Percentiles rank a stretch among this genome's conserved stretches.
These are phyloP conservation scores for Lithosia quadra DNA, from an alignment of 2,888 invertebrate genomes.

Conservation along the genomic window DNA sequence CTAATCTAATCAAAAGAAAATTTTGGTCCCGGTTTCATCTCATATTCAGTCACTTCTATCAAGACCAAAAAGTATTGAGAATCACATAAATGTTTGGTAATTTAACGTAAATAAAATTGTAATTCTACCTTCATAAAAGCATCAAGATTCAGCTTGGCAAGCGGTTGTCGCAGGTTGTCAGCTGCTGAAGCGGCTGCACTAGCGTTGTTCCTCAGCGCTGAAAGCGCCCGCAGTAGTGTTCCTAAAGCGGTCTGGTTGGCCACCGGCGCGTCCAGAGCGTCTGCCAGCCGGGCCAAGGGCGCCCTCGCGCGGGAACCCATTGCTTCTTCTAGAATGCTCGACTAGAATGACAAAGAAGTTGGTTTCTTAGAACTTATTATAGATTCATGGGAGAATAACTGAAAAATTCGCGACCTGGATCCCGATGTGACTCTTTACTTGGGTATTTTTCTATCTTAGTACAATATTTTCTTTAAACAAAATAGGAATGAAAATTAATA, in stretches of 20 bases:
- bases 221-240: constrained; percentile 90
- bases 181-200: constrained; percentile 92
- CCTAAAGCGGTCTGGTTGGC: constrained; percentile 92
- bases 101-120: background rate
- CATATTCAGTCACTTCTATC: background rate
- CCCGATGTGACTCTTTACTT: too few species aligned
- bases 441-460: too few species aligned
- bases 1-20: too few species aligned
- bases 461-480: too few species aligned
- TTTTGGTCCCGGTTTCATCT: too few species aligned
- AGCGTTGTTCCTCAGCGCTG: constrained; percentile 91
- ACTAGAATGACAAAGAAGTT: constrained; percentile 78
- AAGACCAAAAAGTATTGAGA: background rate
- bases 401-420: too few species aligned
- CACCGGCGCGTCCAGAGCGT: constrained; percentile 92
- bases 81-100: too few species aligned
- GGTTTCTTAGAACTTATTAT: background rate
- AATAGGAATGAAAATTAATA: too few species aligned
- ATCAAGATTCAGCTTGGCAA: constrained; percentile 90
- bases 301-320: constrained; percentile 90
- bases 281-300: constrained; percentile 90
- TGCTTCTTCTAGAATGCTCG: constrained; percentile 91
- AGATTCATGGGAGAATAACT: too few species aligned
- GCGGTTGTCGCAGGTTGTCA: constrained; percentile 90
- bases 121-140: constrained; percentile 76